Evolutionary conservation across 2,797 vertebrate species (phyloP).

Genomic region (Antrozous pallidus): DNA sequence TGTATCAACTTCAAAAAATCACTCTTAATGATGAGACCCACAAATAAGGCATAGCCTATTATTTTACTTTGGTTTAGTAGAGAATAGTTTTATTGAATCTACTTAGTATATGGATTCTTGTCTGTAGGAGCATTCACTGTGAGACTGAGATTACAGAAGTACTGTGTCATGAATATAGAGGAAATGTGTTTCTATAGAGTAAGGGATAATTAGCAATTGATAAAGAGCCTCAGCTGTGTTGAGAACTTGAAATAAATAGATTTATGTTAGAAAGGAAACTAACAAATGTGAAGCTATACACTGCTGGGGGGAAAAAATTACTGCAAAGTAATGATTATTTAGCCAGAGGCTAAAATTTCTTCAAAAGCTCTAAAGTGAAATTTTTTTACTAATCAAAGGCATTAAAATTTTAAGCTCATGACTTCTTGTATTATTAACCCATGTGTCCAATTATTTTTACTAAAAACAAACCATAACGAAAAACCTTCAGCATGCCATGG

Average conservation of each 20-base stretch:
- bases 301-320: neutral
- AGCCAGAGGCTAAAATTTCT: conserved; percentile 16
- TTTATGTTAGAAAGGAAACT: conserved; percentile 12
- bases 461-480: neutral
- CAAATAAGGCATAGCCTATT: neutral
- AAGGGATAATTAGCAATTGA: conserved; percentile 31
- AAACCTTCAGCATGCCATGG: neutral
- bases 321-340: conserved; percentile 12
- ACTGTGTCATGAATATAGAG: neutral
- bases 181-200: neutral
- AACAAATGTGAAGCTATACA: neutral
- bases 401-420: conserved; percentile 42
- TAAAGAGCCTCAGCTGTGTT: conserved; percentile 2
- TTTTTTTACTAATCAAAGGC: conserved; percentile 32
- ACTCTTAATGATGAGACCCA: neutral
- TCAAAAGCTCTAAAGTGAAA: conserved; percentile 41
- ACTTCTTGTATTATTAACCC: conserved; percentile 34
- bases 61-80: neutral
- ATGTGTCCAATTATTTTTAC: neutral
- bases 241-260: conserved; percentile 39
- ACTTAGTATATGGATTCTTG: neutral
- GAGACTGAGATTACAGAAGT: neutral
- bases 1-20: neutral
- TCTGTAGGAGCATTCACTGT: neutral
- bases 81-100: neutral